These are phyloP conservation scores for Megaustenia siamemsis DNA, from an alignment of 2,888 invertebrate genomes.

Conservation along the genomic window DNA sequence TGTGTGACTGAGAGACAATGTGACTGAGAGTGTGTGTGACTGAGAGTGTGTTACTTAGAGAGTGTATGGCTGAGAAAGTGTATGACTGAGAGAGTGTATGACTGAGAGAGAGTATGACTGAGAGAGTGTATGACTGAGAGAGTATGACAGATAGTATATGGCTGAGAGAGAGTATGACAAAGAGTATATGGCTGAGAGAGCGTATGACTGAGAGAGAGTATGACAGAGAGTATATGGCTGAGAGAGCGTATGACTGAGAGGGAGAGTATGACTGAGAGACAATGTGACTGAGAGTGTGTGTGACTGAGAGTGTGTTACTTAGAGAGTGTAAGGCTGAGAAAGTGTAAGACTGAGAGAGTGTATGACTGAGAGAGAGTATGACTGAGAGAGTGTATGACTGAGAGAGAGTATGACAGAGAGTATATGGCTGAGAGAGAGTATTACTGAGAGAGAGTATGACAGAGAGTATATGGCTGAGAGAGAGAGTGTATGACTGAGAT, in stretches of 20 bases:
- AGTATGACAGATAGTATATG: slow-evolving; percentile 6
- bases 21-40: not conserved
- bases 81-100: not conserved
- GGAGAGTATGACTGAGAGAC: slow-evolving; percentile 2
- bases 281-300: not conserved
- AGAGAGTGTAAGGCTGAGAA: not conserved
- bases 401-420: not conserved
- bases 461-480: not conserved
- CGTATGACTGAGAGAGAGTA: not conserved
- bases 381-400: not conserved
- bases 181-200: not conserved
- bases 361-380: not conserved
- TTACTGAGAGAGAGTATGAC: not conserved
- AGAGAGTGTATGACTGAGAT: too few relatives aligned
- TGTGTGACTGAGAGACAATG: not conserved
- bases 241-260: not conserved
- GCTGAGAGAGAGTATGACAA: not conserved
- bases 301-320: not conserved
- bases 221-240: not conserved
- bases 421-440: not conserved
- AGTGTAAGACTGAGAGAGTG: not conserved
- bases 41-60: not conserved
- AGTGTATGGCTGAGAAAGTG: not conserved
- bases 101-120: not conserved
- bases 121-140: not conserved